Conservation (phyloP, 2,113 vertebrate genomes). For the Proteles cristata region DNA sequence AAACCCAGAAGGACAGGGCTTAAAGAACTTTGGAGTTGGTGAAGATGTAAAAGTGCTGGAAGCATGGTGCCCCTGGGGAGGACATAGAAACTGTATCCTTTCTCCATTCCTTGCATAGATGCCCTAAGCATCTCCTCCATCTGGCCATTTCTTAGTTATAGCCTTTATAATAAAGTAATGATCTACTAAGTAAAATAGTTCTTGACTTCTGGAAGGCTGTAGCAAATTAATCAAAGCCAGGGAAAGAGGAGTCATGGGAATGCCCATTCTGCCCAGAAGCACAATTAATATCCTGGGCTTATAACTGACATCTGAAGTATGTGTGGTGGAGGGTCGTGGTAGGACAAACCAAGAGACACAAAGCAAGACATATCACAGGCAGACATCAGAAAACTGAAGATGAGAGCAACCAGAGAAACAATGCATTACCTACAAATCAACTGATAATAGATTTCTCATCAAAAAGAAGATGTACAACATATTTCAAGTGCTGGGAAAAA, state of each 20-base stretch:
- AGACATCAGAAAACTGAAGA: not conserved
- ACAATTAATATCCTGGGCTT: not conserved
- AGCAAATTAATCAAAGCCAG: not conserved
- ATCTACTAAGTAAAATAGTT: not conserved
- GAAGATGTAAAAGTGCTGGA: not conserved
- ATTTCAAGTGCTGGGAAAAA: not conserved
- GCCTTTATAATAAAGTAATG: not conserved
- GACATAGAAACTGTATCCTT: not conserved
- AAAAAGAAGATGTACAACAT: not conserved
- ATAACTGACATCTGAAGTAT: not conserved
- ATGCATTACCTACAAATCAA: not conserved
- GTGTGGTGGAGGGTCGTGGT: not conserved
- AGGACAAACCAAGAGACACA: not conserved
- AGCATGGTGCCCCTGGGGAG: not conserved
- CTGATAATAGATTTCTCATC: not conserved
- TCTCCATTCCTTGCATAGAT: not conserved
- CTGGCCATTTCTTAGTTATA: not conserved
- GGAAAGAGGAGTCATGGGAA: not conserved
- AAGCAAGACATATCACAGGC: not conserved
- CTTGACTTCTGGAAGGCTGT: not conserved
- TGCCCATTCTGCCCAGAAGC: not conserved
- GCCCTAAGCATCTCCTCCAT: not conserved
- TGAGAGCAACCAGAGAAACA: not conserved
- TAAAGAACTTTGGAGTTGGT: not conserved
- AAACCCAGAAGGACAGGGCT: not conserved